Evolutionary conservation across 2,113 vertebrate genomes (phyloP).

Genomic region (Uropsilus gracilis): DNA sequence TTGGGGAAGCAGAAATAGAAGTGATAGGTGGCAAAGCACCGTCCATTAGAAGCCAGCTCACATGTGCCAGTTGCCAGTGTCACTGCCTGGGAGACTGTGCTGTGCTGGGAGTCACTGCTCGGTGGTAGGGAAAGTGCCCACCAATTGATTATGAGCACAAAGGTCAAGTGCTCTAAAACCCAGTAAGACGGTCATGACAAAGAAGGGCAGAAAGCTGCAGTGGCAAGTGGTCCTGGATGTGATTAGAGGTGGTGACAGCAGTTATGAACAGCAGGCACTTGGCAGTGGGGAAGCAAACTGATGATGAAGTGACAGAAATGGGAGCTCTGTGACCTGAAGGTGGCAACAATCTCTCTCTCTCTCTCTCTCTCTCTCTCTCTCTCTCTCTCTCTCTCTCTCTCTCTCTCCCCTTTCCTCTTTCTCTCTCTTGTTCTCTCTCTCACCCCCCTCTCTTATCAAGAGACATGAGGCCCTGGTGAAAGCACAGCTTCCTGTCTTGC

Average conservation of each 20-base stretch:
- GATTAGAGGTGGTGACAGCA: not conserved
- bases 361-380: rapidly evolving
- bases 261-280: not conserved
- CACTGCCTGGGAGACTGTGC: not conserved
- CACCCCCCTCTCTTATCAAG: no score
- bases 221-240: not conserved
- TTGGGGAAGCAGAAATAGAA: not conserved
- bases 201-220: not conserved
- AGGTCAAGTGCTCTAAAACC: not conserved
- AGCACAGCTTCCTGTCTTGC: not conserved
- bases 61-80: not conserved
- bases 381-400: no score
- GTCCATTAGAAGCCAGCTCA: not conserved
- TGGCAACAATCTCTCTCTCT: not conserved
- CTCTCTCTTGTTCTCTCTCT: no score
- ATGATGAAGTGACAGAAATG: not conserved
- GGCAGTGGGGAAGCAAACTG: not conserved
- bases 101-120: rapidly evolving
- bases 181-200: not conserved
- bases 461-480: not conserved
- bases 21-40: not conserved
- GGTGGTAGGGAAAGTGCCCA: not conserved
- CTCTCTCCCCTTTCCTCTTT: not conserved
- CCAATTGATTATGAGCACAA: not conserved
- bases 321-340: not conserved